Conservation (phyloP, 2,113 vertebrate species). For the Hemibagrus wyckioides region DNA sequence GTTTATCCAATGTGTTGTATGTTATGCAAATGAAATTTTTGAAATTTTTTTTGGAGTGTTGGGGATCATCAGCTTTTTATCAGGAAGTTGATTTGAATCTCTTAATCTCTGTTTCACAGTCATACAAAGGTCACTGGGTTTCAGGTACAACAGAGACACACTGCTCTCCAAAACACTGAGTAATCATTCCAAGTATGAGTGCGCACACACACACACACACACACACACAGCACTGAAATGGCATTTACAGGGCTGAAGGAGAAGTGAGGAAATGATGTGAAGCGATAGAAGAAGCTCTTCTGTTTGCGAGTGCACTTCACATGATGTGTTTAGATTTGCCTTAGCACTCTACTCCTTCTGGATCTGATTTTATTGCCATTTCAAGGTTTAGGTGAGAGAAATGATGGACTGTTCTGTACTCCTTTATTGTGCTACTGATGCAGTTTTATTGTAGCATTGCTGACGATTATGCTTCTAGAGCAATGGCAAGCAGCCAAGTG, state of each 20-base stretch:
- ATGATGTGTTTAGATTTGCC: background rate
- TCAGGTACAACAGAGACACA: slow-evolving; percentile 3
- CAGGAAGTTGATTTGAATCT: background rate
- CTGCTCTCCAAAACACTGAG: background rate
- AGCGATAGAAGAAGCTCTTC: background rate
- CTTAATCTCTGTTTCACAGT: background rate
- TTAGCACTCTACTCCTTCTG: background rate
- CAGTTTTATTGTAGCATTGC: slow-evolving; percentile 3
- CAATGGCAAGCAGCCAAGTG: slow-evolving; percentile 10
- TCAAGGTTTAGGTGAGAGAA: background rate
- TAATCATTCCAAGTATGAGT: background rate
- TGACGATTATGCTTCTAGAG: slow-evolving; percentile 9
- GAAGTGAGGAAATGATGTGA: background rate
- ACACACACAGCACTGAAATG: background rate
- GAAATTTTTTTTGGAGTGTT: background rate
- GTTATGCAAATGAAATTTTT: background rate
- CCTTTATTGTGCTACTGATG: slow-evolving; percentile 3
- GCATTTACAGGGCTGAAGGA: background rate
- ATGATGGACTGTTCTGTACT: slow-evolving; percentile 16
- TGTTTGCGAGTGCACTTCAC: background rate
- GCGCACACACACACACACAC: background rate
- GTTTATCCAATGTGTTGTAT: background rate
- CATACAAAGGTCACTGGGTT: background rate
- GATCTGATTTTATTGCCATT: background rate
- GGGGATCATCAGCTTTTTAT: background rate